A percentile compares a stretch with the other conserved stretches of the same genome.
Evolutionary conservation across 2,888 invertebrate genomes (phyloP).

Genomic region (Teleiodes luculella): DNA sequence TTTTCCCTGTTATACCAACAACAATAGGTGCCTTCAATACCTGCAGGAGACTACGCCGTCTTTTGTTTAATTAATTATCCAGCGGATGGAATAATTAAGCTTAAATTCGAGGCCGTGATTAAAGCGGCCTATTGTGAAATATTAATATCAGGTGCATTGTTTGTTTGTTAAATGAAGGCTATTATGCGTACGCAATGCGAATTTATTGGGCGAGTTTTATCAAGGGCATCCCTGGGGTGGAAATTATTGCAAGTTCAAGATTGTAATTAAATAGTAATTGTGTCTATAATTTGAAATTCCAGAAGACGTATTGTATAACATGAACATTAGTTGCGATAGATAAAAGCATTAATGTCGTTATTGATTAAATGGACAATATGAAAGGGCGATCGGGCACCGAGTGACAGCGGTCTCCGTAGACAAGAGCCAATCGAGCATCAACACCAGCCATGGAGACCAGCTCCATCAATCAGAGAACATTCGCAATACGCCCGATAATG

Average conservation of each 20-base stretch:
- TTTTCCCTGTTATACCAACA: constrained; percentile 67
- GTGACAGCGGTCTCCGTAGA: constrained; percentile 54
- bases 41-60: constrained; percentile 52
- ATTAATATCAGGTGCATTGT: constrained; percentile 60
- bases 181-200: constrained; percentile 44
- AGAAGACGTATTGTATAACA: too few relatives aligned
- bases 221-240: constrained; percentile 33
- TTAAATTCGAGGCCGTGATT: constrained; percentile 58
- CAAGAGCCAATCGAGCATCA: constrained; percentile 43
- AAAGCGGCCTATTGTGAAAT: constrained; percentile 51
- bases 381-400: constrained; percentile 54
- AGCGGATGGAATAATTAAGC: constrained; percentile 68
- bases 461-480: constrained; percentile 66
- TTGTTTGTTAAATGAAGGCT: constrained; percentile 52
- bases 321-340: constrained; percentile 24
- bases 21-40: constrained; percentile 61
- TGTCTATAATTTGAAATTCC: too few relatives aligned
- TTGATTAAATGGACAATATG: constrained; percentile 39
- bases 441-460: constrained; percentile 48
- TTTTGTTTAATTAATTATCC: constrained; percentile 74
- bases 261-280: constrained; percentile 31
- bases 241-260: constrained; percentile 40
- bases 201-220: constrained; percentile 48
- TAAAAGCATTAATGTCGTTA: constrained; percentile 33
- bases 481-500: constrained; percentile 65